Evolutionary conservation across 2,113 vertebrate genomes (phyloP), one percentile per base, ranked within the genome.

Genomic region (Upupa epops): DNA sequence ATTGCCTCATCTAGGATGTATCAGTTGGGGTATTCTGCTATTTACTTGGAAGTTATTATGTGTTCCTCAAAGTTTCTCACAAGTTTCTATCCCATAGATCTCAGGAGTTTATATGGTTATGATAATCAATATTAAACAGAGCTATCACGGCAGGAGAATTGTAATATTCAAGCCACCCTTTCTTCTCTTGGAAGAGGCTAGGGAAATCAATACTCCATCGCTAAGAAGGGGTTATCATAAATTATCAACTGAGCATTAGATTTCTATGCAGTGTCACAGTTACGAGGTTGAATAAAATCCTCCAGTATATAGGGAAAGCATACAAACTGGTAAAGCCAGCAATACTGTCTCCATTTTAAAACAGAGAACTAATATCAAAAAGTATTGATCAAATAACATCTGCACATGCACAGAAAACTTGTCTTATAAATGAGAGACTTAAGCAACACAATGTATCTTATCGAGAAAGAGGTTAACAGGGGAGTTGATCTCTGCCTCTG

Each of bases 41-140:
- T 94, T 95, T 96, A 96, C 86, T 95, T 89, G 84, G 78, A 95
- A 87, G 71, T 74, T 83, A 90, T 84, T 94, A 89, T 73, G 60
- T 92, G 78, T 79, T 94, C 93, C 90, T 83, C 78, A 68, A 89
- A 94, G 81, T 94, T 95, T 91, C 78, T 54, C 79, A 51, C 28
- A 89, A 93, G 89, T 94, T 95, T 85, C 79, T 87, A 45, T 91
- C 82, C 73, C 78, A 77, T 18, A 77, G 60, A 80, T 90, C 93
- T 92, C 88, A 87, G 68, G 94, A 95, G 91, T 75, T 92, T 82
- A 86, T 70, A 91, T 21, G 60, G 61, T 77, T 91, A 96, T 87
- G 86, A 86, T 90, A 91, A 95, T 92, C 90, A 94, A 94, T 95
- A 92, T 87, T 94, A 89, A 94, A 92, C 64, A 90, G 66, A 93